phyloP scores from a whole-genome alignment of 2,113 vertebrate genomes.

The Parus major region DNA sequence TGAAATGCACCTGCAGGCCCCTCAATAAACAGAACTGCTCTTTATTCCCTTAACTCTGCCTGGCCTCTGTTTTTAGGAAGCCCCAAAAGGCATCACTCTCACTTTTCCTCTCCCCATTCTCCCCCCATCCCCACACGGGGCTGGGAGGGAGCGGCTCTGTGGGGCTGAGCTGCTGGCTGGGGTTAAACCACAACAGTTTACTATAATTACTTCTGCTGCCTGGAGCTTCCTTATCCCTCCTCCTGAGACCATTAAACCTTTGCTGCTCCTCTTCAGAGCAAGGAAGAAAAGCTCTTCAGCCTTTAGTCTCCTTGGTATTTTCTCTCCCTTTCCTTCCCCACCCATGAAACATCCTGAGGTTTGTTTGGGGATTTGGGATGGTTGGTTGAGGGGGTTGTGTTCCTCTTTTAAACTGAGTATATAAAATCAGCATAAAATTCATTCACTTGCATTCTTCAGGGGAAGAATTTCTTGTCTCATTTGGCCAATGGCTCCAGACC shows the following conservation, averaged over 20 bases:
- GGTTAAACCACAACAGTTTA: constrained; percentile 34
- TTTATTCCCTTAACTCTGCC: not conserved
- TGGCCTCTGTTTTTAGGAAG: not conserved
- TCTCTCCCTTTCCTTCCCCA: not conserved
- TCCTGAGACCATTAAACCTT: constrained; percentile 47
- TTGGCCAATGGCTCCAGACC: not conserved
- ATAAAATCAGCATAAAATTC: not conserved
- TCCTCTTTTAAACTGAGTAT: not conserved
- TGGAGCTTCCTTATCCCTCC: constrained; percentile 6
- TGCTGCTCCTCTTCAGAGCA: not conserved
- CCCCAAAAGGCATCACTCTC: not conserved
- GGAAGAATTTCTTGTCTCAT: not conserved
- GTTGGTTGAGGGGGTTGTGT: not conserved
- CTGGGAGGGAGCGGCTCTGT: not conserved
- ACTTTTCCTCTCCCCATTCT: not conserved
- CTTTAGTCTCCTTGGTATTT: not conserved
- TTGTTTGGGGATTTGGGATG: not conserved
- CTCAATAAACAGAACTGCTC: not conserved
- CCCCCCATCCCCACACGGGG: not conserved
- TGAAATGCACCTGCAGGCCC: accelerated
- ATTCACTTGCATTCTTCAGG: not conserved
- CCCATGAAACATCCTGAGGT: not conserved
- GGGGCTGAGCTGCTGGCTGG: not conserved
- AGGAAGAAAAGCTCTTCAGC: constrained; percentile 25
- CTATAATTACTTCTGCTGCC: constrained; percentile 6